Evolutionary conservation across 2,888 invertebrate genomes (phyloP).

Genomic region (Timandra comae): DNA sequence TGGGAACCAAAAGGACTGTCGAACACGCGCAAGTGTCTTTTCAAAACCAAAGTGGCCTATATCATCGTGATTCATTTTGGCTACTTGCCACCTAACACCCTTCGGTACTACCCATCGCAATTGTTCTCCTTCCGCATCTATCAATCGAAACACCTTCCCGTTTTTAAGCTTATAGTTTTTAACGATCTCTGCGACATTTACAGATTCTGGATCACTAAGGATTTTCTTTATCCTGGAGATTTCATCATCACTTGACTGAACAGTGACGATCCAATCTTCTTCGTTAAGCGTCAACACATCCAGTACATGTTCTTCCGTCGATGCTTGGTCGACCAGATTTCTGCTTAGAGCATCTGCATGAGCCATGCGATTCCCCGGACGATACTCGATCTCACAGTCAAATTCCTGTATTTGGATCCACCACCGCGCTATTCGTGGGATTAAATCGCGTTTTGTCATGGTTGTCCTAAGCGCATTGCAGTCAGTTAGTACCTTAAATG

Average conservation of each 20-base stretch:
- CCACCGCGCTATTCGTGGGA: conserved; percentile 30
- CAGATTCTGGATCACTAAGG: conserved; percentile 6
- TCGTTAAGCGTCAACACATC: neutral
- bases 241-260: conserved; percentile 16
- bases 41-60: neutral
- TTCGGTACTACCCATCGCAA: neutral
- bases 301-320: neutral
- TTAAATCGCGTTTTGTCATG: neutral
- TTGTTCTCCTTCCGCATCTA: neutral
- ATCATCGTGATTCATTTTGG: neutral
- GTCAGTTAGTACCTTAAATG: neutral
- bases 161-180: conserved; percentile 22
- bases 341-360: conserved; percentile 31
- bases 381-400: conserved; percentile 27
- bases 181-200: conserved; percentile 7
- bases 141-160: conserved; percentile 3
- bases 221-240: conserved; percentile 13
- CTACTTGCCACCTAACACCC: neutral
- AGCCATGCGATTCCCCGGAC: conserved; percentile 20
- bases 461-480: neutral
- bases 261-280: conserved; percentile 13
- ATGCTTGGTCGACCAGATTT: conserved; percentile 6
- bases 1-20: neutral
- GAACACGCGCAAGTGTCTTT: neutral
- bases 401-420: conserved; percentile 28